These are phyloP conservation scores for Agrenia bidenticulata DNA, from an alignment of 2,888 invertebrate genomes.

Conservation along the genomic window DNA sequence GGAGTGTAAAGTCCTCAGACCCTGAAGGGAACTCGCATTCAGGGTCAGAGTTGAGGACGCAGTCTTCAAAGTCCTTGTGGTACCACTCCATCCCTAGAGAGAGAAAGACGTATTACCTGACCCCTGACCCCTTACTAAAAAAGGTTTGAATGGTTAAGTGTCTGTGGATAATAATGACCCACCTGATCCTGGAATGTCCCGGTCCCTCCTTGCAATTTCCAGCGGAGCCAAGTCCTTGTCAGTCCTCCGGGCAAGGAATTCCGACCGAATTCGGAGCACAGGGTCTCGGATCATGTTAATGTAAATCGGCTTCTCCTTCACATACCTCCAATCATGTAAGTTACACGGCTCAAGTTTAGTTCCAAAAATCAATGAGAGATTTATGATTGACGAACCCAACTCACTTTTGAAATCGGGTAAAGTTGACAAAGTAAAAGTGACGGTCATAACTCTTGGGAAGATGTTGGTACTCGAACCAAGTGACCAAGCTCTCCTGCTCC, in stretches of 20 bases:
- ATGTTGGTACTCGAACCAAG: slow-evolving; percentile 53
- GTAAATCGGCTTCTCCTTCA: slow-evolving; percentile 60
- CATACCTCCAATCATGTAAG: background rate
- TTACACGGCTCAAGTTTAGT: no score
- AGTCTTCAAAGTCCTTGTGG: slow-evolving; percentile 55
- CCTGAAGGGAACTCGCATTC: slow-evolving; percentile 58
- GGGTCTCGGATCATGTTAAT: slow-evolving; percentile 66
- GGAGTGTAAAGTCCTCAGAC: slow-evolving; percentile 57
- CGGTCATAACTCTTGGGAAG: slow-evolving; percentile 64
- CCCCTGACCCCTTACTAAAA: no score
- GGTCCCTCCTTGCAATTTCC: slow-evolving; percentile 44
- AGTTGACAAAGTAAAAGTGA: slow-evolving; percentile 65
- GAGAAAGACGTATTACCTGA: no score
- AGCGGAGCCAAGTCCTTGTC: slow-evolving; percentile 30
- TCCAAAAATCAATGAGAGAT: no score
- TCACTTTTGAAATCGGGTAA: slow-evolving; percentile 59
- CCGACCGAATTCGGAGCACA: slow-evolving; percentile 56
- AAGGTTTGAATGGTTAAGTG: no score
- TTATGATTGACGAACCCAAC: slow-evolving; percentile 30
- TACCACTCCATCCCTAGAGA: slow-evolving; percentile 46
- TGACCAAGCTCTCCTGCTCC: slow-evolving; percentile 56
- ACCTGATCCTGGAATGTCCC: slow-evolving; percentile 43
- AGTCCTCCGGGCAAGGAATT: slow-evolving; percentile 33
- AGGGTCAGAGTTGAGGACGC: slow-evolving; percentile 56
- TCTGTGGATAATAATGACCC: background rate